Evolutionary conservation across 2,113 vertebrate species (phyloP).

Genomic region (Chionis minor): DNA sequence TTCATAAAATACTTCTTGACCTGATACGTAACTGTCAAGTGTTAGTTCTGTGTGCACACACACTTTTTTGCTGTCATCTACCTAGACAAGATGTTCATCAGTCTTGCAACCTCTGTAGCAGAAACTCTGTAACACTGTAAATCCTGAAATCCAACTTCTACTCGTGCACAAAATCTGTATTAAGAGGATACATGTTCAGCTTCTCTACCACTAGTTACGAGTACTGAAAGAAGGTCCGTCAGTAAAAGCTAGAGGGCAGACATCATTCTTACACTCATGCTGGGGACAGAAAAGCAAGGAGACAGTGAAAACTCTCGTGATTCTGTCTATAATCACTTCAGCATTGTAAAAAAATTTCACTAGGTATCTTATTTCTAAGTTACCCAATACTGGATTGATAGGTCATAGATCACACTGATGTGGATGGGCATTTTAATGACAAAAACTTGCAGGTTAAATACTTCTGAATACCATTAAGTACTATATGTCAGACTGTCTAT

Average conservation of each 20-base stretch:
- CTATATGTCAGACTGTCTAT: constrained; percentile 26
- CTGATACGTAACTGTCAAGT: not conserved
- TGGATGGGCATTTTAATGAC: constrained; percentile 15
- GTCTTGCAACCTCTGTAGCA: not conserved
- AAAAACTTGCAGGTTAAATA: constrained; percentile 21
- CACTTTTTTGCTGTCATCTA: not conserved
- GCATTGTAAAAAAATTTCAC: not conserved
- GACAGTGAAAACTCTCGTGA: not conserved
- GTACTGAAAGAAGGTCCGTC: not conserved
- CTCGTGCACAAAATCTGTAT: not conserved
- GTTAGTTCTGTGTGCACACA: not conserved
- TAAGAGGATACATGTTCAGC: not conserved
- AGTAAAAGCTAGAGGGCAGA: not conserved
- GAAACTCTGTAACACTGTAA: not conserved
- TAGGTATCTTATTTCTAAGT: not conserved
- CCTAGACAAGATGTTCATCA: not conserved
- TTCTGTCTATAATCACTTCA: not conserved
- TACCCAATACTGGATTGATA: not conserved
- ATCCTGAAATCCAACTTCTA: not conserved
- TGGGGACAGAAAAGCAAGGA: not conserved
- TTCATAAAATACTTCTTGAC: not conserved
- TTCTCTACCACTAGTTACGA: not conserved
- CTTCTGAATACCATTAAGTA: not conserved
- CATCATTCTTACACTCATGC: not conserved
- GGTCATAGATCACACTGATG: not conserved